Evolutionary conservation across 1,140 invertebrate species (phyloP), one percentile per base, ranked within the genome.

Genomic region (Drosophila fuyamai): DNA sequence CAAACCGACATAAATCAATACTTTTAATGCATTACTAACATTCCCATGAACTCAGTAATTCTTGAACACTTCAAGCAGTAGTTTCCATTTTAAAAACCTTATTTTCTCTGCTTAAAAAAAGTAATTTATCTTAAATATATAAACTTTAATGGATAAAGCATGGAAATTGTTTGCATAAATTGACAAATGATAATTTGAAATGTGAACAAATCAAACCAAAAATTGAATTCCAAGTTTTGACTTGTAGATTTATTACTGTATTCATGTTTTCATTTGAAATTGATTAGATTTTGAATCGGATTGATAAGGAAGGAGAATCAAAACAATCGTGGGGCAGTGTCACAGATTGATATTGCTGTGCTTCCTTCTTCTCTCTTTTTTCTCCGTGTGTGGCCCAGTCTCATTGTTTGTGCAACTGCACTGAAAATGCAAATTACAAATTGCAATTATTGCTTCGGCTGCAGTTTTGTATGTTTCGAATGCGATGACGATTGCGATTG

Each of bases 401-500:
- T 14, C 32, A 46, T 66, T 53, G 65, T 66, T 68, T 54, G 54
- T 68, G 61, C 65, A 66, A 68, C 54, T 9, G 38, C 13, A 35
- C 16, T 68, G 65, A 10, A 36, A 51, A 36, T 59, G 44, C 57
- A 59, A 59, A 59, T 59, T 47, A 43, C 32, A 36, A 47, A 36
- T 14, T 48, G 62, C 32, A 50, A 62, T 7, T 67, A 62, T 7
- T 67, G 65, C 46, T 35, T 47, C 43, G 59, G 51, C 13, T 43
- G 63, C 59, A 53, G 32, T 47, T 46, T 65, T 29, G 41, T 47
- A 62, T 65, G 57, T 29, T 59, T 38, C 43, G 10, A 65, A 47
- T 46, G 62, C 32, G 43, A 63, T 65, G 51, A 60, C 65, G 10
- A 65, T 38, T 46, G 62, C 32, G 43, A 63, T 65, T 65, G 65